Percentiles rank a stretch among this genome's conserved stretches.
Conservation (phyloP, 2,113 vertebrate species). For the Pseudonaja textilis region DNA sequence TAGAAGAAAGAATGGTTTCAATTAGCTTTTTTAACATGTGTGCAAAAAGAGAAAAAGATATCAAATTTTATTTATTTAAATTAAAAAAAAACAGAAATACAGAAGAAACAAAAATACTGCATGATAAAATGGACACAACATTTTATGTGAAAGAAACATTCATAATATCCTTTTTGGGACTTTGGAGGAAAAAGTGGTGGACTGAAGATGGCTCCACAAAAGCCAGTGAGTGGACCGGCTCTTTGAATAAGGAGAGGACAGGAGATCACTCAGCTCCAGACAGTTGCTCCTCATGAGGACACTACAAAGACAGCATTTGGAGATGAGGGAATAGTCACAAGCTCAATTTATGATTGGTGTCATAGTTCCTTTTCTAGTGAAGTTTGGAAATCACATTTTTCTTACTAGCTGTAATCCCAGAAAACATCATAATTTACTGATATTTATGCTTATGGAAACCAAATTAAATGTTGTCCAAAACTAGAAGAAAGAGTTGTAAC, state of each 20-base stretch:
- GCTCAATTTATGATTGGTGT: background rate
- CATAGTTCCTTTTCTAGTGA: background rate
- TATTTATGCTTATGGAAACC: no score
- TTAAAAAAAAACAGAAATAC: background rate
- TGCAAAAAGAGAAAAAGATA: background rate
- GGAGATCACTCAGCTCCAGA: background rate
- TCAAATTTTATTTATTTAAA: background rate
- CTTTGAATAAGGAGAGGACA: background rate
- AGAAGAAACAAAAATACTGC: background rate
- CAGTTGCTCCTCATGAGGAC: background rate
- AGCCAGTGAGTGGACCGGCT: background rate
- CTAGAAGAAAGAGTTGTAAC: no score
- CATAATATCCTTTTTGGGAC: background rate
- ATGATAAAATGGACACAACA: background rate
- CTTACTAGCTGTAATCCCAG: no score
- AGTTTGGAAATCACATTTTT: no score
- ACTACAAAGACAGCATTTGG: background rate
- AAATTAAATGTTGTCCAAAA: no score
- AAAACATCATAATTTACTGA: no score
- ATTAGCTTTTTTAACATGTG: background rate
- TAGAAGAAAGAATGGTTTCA: slow-evolving; percentile 53
- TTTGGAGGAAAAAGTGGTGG: background rate
- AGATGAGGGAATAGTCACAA: background rate
- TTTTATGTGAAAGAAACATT: background rate
- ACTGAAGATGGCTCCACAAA: background rate